Evolutionary conservation across 2,797 vertebrate genomes (phyloP), one percentile per base, ranked within the genome.

Genomic region (Coilia nasus): DNA sequence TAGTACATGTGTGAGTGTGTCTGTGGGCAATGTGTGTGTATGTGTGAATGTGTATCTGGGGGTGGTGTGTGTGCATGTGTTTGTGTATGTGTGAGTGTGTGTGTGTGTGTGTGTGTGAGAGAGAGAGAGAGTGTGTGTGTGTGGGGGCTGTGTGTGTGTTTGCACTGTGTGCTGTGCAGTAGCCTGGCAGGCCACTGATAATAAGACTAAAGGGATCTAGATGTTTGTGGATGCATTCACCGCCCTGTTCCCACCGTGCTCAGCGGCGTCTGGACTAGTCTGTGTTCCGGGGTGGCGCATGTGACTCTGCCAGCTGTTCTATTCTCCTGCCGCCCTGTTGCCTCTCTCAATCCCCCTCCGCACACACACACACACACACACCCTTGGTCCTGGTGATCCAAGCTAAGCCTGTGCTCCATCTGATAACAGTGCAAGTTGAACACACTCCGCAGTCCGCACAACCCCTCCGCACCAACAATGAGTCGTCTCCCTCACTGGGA

Each of bases 281-380:
- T 95, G 92, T 95, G 93, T 93, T 95, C 93, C 87, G 93, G 89
- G 92, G 92, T 91, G 92, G 93, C 94, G 94, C 94, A 94, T 91
- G 94, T 93, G 93, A 94, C 93, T 93, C 90, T 35, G 91, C 94
- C 94, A 96, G 95, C 95, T 96, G 95, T 95, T 94, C 94, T 84
- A 93, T 95, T 95, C 94, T 95, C 91, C 89, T 3, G 85, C 88
- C 88, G 88, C 64, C 47, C 64, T 23, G 31, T 19, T 50, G 57
- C 80, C 60, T 21, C 15, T 90, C 91, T 91, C 88, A 41, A 78
- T 19, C 71, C 15, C 67, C 15, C 67, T 31, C 67, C 67, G 21
- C 9, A 6, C 21, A 19, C 28, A 11, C 64, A 25, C 14, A 67
- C 62, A 67, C 62, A 67, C 62, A 67, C 60, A 64, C 50, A 10